Base-by-base conservation (phyloP, 1,140 invertebrate genomes). In the Stratiolaelaps scimitus region DNA sequence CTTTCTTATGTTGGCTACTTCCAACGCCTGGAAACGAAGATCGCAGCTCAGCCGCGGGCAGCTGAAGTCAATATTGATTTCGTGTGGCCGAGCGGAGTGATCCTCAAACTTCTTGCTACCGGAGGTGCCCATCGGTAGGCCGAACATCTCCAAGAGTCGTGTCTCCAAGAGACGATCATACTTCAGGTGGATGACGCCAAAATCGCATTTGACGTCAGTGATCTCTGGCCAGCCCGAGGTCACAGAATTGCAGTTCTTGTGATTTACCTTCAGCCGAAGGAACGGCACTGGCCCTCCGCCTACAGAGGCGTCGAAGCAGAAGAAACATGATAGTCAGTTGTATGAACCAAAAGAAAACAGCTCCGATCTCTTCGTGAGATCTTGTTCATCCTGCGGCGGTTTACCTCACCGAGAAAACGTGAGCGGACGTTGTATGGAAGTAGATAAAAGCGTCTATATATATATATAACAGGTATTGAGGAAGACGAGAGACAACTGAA, bases 331-430 rank as follows among this genome's bases (percentile, higher is more conserved):
- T 23, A 19, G 65, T 28, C 69, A 71, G 78, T 77, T 81, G 64
- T 81, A 71, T n/a, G 79, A 78, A 28, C 78, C 79, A 1, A 80
- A 80, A 23, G 83, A 83, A 83, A 83, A 85, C 2, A 83, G 83
- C 71, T 83, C 78, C n/a, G 77, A 76, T 43, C n/a, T n/a, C n/a
- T n/a, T n/a, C n/a, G n/a, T n/a, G n/a, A n/a, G n/a, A n/a, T n/a
- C n/a, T n/a, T n/a, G n/a, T n/a, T n/a, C n/a, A n/a, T n/a, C n/a
- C n/a, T n/a, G n/a, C n/a, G n/a, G n/a, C n/a, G n/a, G n/a, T n/a
- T n/a, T n/a, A n/a, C n/a, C n/a, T n/a, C n/a, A n/a, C n/a, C n/a
- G n/a, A n/a, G n/a, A n/a, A n/a, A n/a, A n/a, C n/a, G n/a, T n/a
- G n/a, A n/a, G n/a, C n/a, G n/a, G n/a, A n/a, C n/a, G n/a, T n/a